Base-by-base conservation (phyloP, 2,113 vertebrate species). In the Laterallus jamaicensis region DNA sequence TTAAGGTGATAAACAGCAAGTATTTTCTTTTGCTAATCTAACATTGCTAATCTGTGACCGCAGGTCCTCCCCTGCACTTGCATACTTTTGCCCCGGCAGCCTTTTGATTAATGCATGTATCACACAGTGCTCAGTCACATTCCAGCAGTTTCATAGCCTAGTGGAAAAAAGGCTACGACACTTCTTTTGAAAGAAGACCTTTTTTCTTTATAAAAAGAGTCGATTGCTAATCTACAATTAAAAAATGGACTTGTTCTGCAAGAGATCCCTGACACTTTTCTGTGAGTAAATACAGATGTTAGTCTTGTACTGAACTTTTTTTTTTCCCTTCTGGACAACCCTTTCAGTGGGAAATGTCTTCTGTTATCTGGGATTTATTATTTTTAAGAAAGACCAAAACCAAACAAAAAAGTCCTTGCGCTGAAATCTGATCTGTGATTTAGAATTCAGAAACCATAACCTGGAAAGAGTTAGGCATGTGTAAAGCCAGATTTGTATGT, bases 211-310 rank as follows among this genome's bases (percentile, higher is more conserved):
- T 39, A 11, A 39, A 42, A 15, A 24, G 68, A 60, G 66, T 73
- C 4, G 32, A 52, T 82, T 81, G 58, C 29, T 95, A 74, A 82
- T 82, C 82, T 80, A 50, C 87, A 32, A 16, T 94, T 94, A 77
- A 91, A 95, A 96, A 93, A 91, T 50, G 82, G 73, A 94, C 71
- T 91, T 88, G 60, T 86, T 95, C 96, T 92, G 79, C 86, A 86
- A 90, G 93, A 81, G 82, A 93, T 44, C 73, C 64, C 85, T 91
- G 90, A 35, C 55, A 64, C 92, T 95, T 93, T 82, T 75, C 90
- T 97, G 98, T 98, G 92, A 98, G 97, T 98, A 98, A 90, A 91
- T 76, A 77, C 74, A 87, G 56, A 75, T 71, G 60, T 88, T 96
- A 74, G 60, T 89, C 80, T 85, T 88, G 86, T 95, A 81, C 6